Evolutionary conservation across 1,140 invertebrate genomes (phyloP), one percentile per base, ranked within the genome.

Genomic region (Triops longicaudatus): DNA sequence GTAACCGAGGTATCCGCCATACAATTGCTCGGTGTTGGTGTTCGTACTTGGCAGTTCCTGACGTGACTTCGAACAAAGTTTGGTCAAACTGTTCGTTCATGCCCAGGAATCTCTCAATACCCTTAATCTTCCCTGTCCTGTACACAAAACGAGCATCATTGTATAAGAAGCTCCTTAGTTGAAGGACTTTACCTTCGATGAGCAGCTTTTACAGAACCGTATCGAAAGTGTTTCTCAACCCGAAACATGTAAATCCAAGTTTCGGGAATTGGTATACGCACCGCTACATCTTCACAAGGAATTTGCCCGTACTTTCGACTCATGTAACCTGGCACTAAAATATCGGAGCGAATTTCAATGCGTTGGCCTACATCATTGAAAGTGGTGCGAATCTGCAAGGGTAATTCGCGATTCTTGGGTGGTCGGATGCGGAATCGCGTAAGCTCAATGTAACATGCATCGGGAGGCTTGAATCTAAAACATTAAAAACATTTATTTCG

Each of bases 231-330:
- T 82, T 98, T 98, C 84, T 99, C 98, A 26, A 98, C 96, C 78
- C 98, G 88, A 85, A 99, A 99, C 81, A 98, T 87, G 85, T 99
- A 99, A 81, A 99, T 96, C 98, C 98, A 99, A 82, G 93, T 94
- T 86, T 99, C 98, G 28, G 98, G 98, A 79, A 99, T 96, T 6
- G 97, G 97, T 84, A 99, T 98, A 76, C 95, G 88, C 50, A 99
- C 92, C 82, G 94, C 92, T 71, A 99, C 97, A 85, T 99, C 97
- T 86, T 98, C 95, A 85, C 97, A 98, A 73, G 96, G 98, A 80
- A 99, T 91, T 83, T 94, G 93, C 9, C 97, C 95, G 73, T 97
- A 87, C 86, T 96, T 96, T 82, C 96, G 90, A 77, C 95, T 97
- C 44, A 94, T 92, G 84, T 98, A 98, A 17, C 97, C 97, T 14